phyloP scores from a whole-genome alignment of 1,140 invertebrate genomes.

The Pogonus chalceus region DNA sequence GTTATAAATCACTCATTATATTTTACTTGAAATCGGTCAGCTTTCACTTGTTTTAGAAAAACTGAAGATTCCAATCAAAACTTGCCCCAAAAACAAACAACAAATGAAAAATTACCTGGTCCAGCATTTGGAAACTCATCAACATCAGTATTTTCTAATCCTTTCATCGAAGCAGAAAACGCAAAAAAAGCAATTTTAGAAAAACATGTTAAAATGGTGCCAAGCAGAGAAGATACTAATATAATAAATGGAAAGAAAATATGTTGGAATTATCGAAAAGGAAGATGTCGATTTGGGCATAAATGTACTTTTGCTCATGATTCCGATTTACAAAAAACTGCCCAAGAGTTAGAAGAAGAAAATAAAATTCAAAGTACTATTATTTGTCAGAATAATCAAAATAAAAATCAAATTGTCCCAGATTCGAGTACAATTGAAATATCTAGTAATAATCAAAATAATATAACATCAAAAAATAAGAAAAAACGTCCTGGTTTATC shows the following conservation, averaged over 20 bases:
- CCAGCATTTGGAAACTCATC: slow-evolving; percentile 40
- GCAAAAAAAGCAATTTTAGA: slow-evolving; percentile 79
- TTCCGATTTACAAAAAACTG: slow-evolving; percentile 59
- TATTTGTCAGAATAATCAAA: slow-evolving; percentile 33
- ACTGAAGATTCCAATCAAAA: slow-evolving; percentile 13
- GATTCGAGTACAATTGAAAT: slow-evolving; percentile 27
- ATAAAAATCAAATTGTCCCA: background rate
- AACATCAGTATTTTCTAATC: slow-evolving; percentile 78
- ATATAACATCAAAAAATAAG: slow-evolving; percentile 40
- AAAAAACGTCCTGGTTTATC: slow-evolving; percentile 70
- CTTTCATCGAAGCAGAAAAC: slow-evolving; percentile 79
- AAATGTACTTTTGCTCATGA: slow-evolving; percentile 90
- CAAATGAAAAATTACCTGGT: slow-evolving; percentile 34
- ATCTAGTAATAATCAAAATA: slow-evolving; percentile 28
- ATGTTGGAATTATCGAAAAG: slow-evolving; percentile 89
- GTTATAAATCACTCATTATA: background rate
- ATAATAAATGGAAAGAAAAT: slow-evolving; percentile 81
- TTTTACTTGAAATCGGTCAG: slow-evolving; percentile 25
- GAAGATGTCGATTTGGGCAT: slow-evolving; percentile 80
- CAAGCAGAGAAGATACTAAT: slow-evolving; percentile 57
- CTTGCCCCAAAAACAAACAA: background rate
- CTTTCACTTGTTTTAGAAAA: slow-evolving; percentile 28
- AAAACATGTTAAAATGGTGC: slow-evolving; percentile 88
- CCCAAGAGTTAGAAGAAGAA: slow-evolving; percentile 44
- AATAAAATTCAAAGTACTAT: slow-evolving; percentile 41